These are phyloP conservation scores for Sussaba pulchella DNA, from an alignment of 2,888 invertebrate genomes.

Conservation along the genomic window DNA sequence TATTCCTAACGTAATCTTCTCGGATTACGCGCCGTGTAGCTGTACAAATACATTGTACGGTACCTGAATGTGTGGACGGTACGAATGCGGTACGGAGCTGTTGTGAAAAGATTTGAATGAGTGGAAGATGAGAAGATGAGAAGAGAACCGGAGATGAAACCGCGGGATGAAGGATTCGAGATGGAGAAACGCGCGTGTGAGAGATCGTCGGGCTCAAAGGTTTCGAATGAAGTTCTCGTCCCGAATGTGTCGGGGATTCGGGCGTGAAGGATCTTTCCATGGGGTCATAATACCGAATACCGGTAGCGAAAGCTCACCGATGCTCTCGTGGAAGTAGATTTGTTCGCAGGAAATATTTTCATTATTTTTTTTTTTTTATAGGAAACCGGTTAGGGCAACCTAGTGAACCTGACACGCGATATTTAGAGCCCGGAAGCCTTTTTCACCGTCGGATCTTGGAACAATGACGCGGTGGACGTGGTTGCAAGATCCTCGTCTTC, in stretches of 20 bases:
- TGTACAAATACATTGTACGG: constrained; percentile 34
- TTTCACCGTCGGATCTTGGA: constrained; percentile 26
- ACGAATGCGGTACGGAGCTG: constrained; percentile 7
- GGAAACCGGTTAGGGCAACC: constrained; percentile 61
- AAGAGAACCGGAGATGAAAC: constrained; percentile 35
- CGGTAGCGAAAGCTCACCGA: constrained; percentile 60
- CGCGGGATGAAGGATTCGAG: constrained; percentile 32
- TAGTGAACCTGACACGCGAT: constrained; percentile 76
- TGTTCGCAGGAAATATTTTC: too few relatives aligned
- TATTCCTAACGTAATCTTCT: constrained; percentile 79
- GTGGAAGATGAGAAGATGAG: constrained; percentile 60
- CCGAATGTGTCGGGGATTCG: constrained; percentile 30
- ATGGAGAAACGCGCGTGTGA: constrained; percentile 30
- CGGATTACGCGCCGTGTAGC: constrained; percentile 75
- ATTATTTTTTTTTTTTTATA: too few relatives aligned
- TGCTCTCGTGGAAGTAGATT: too few relatives aligned
- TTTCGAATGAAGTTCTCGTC: constrained; percentile 53
- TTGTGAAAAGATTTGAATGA: constrained; percentile 56
- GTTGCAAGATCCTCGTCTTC: constrained; percentile 14
- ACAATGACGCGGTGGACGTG: neutral
- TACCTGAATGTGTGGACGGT: too few relatives aligned
- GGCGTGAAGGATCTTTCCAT: constrained; percentile 32
- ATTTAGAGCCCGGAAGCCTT: constrained; percentile 63
- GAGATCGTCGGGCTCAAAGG: constrained; percentile 35
- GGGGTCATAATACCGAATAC: constrained; percentile 44